Evolutionary conservation across 2,113 vertebrate species (phyloP), one percentile per base, ranked within the genome.

Genomic region (Hemibagrus wyckioides): DNA sequence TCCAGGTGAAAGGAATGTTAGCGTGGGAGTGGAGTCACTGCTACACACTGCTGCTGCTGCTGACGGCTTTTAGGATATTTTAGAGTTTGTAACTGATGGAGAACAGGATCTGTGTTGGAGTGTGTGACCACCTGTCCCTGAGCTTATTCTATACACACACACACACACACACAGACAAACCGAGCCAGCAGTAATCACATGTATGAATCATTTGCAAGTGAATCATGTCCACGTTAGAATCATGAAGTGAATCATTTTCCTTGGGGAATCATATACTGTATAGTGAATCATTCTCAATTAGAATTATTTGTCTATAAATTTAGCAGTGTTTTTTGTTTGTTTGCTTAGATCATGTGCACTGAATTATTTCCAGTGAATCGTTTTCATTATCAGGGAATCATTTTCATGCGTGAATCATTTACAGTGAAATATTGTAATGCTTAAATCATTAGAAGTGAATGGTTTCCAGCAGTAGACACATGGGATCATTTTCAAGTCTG

Each of bases 121-220:
- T 86, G 80, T 61, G 75, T 79, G 48, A 59, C 91, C 92, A 93
- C 92, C 94, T 94, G 93, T 94, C 92, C 91, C 84, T 50, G 82
- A 80, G 76, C 76, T 54, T 79, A 33, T 54, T 44, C 8, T 10
- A 67, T 4, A 48, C 2, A 63, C 28, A 41, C 2, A 73, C 69
- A 73, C 33, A 71, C 17, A 73, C 33, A 71, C 33, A 71, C 36
- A 73, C 71, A 75, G 39, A 76, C 23, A 73, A 7, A 71, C 10
- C n/a, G 10, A 65, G 33, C 1, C 67, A 75, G 9, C 21, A 75
- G 5, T 21, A 71, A 17, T 71, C 17, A 36, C 15, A 36, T 39
- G 6, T 36, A 7, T 69, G 30, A 69, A 69, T 69, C 14, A 36
- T 36, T 69, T 69, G 15, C 5, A 71, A 21, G 44, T 71, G 61